Evolutionary conservation across 2,113 vertebrate species (phyloP).

Genomic region (Stegostoma tigrinum): DNA sequence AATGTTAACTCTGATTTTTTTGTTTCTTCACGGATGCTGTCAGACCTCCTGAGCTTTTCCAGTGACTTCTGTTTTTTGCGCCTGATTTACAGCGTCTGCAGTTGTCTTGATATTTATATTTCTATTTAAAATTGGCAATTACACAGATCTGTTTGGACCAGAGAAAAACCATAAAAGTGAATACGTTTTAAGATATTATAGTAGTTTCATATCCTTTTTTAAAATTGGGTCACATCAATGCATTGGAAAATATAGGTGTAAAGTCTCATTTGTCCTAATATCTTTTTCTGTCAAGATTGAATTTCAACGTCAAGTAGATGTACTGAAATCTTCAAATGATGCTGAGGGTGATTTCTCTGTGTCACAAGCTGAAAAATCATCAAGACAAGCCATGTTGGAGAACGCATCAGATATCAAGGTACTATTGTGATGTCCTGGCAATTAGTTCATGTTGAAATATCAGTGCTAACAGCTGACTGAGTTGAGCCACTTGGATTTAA

Average conservation of each 20-base stretch:
- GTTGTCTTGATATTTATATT: not conserved
- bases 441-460: not conserved
- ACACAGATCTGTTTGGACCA: not conserved
- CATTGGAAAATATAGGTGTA: not conserved
- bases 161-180: not conserved
- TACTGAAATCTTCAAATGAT: slow-evolving; percentile 67
- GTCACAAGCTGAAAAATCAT: slow-evolving; percentile 81
- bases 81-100: too few relatives aligned
- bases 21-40: too few relatives aligned
- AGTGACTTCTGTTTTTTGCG: too few relatives aligned
- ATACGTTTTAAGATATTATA: not conserved
- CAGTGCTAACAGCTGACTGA: not conserved
- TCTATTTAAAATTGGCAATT: not conserved
- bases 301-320: slow-evolving; percentile 73
- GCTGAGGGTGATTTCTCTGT: slow-evolving; percentile 80
- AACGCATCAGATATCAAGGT: slow-evolving; percentile 92
- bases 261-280: not conserved
- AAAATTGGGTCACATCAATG: not conserved
- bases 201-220: not conserved
- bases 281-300: slow-evolving; percentile 60
- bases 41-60: too few relatives aligned
- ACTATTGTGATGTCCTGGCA: not conserved
- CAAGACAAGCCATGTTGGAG: slow-evolving; percentile 84
- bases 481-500: not conserved
- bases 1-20: too few relatives aligned